phyloP scores from a whole-genome alignment of 1,140 invertebrate species.

The Carposina sasakii region DNA sequence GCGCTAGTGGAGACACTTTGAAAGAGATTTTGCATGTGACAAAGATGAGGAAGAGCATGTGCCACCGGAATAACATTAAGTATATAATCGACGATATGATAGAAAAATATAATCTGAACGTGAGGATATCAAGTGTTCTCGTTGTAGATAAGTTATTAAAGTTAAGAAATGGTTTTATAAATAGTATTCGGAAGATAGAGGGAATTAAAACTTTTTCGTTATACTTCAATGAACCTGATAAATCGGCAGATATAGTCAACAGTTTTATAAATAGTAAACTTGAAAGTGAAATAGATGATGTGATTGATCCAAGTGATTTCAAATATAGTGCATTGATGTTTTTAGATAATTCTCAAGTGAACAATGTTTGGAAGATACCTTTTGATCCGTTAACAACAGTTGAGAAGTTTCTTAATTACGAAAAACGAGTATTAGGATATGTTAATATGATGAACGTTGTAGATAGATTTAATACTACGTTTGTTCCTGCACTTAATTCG shows the following conservation, averaged over 20 bases:
- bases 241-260: constrained; percentile 33
- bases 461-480: constrained; percentile 46
- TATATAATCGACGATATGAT: constrained; percentile 37
- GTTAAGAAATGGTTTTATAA: constrained; percentile 37
- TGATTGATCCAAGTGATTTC: constrained; percentile 51
- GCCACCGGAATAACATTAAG: no score
- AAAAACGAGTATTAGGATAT: constrained; percentile 38
- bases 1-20: constrained; percentile 50
- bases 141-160: constrained; percentile 34
- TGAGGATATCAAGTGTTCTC: constrained; percentile 35
- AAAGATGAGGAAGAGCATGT: constrained; percentile 21
- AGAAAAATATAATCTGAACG: constrained; percentile 25
- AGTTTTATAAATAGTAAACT: constrained; percentile 28
- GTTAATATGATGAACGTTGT: constrained; percentile 69
- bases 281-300: constrained; percentile 27
- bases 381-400: constrained; percentile 74
- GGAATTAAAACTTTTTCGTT: constrained; percentile 31
- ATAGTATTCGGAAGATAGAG: constrained; percentile 28
- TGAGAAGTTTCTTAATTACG: constrained; percentile 55
- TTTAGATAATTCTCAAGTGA: constrained; percentile 82
- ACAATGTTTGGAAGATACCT: constrained; percentile 77
- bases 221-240: constrained; percentile 31
- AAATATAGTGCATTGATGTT: constrained; percentile 75
- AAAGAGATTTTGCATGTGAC: constrained; percentile 59
- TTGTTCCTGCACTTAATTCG: constrained; percentile 63